Evolutionary conservation across 2,113 vertebrate genomes (phyloP).

Genomic region (Cyprinodon tularosa): DNA sequence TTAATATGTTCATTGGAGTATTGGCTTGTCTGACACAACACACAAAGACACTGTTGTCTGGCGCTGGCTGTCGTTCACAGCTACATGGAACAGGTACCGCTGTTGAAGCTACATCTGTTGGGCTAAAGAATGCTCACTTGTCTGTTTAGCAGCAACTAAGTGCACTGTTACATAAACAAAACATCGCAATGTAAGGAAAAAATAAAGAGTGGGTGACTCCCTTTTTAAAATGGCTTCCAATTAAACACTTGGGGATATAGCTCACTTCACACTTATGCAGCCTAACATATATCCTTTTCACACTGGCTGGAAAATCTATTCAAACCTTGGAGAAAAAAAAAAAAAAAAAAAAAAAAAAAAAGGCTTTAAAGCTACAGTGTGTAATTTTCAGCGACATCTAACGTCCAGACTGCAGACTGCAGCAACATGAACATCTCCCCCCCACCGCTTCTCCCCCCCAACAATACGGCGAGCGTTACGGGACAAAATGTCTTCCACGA

Average conservation of each 20-base stretch:
- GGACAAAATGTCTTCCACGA: too few species aligned
- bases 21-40: conserved; percentile 51
- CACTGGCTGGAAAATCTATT: too few species aligned
- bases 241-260: conserved; percentile 33
- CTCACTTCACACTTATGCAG: conserved; percentile 35
- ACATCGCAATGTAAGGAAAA: conserved; percentile 30
- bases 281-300: conserved; percentile 43
- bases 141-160: conserved; percentile 33
- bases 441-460: too few species aligned
- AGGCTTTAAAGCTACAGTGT: too few species aligned
- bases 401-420: too few species aligned
- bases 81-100: conserved; percentile 19
- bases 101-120: conserved; percentile 25
- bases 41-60: conserved; percentile 43
- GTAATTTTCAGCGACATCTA: too few species aligned
- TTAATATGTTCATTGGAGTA: conserved; percentile 63
- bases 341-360: too few species aligned
- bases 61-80: conserved; percentile 24
- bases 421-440: too few species aligned
- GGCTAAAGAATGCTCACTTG: conserved; percentile 28
- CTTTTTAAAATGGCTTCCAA: conserved; percentile 42
- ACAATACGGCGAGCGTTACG: too few species aligned
- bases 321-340: too few species aligned
- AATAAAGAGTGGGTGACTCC: conserved; percentile 38
- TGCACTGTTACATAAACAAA: conserved; percentile 43